Base-by-base conservation (phyloP, 23 tunicate species). In the Halocynthia aurantium region DNA sequence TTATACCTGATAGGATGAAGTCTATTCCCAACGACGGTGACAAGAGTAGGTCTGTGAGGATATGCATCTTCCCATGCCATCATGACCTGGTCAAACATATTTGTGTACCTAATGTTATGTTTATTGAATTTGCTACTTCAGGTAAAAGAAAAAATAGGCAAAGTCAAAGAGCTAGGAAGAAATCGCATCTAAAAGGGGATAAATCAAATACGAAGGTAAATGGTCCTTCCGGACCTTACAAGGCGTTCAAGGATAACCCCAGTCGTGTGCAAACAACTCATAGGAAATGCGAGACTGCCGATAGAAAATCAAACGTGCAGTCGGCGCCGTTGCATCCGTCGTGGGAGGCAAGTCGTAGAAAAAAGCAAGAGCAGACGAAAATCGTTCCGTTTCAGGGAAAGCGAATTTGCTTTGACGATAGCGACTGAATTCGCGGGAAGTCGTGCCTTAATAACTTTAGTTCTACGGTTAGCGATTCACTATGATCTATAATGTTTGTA, bases 321-420 rank as follows among this genome's bases (percentile, higher is more conserved):
- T 10, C 1, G 31, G 60, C 56, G 57, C 64, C 78, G 63, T 11
- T 85, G 53, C 96, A 90, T 55, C 89, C 89, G 18, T 84, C 89
- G 8, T 90, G 96, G 96, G 77, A 80, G 44, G 96, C 96, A 15
- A 90, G 96, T 61, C 79, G 82, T 57, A 53, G 49, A 49, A 80
- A 64, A 51, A 90, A 90, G 78, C 62, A 81, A 62, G 6, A 74
- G 5, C 89, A 90, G 62, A 57, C n/a, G 31, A 54, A 17, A 8
- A 78, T 90, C 20, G 58, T 78, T 17, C 61, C 69, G 17, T 90
- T 80, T 71, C 31, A 73, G 55, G 96, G 96, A 22, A 90, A 62
- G 17, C 76, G 80, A 12, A 67, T 84, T 71, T 52, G 66, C 52
- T 90, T 90, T 69, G 85, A 81, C 60, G 96, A 90, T 65, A 88